phyloP scores from a whole-genome alignment of 2,113 vertebrate species.

The Halichoerus grypus region DNA sequence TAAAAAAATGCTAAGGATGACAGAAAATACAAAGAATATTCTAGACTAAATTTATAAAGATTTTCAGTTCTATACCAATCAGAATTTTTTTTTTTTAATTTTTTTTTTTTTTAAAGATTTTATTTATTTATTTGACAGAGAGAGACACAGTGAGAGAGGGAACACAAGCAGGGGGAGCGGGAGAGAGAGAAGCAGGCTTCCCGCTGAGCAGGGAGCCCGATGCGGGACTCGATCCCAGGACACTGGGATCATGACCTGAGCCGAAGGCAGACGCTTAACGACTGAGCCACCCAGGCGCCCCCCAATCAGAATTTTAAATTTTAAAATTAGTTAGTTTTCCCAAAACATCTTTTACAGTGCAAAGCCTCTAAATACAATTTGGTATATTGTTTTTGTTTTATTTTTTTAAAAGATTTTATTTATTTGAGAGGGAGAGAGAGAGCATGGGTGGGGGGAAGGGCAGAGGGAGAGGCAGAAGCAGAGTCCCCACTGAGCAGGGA shows the following conservation, averaged over 20 bases:
- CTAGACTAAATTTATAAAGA: background rate
- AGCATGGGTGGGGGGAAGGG: background rate
- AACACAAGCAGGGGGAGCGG: too few species aligned
- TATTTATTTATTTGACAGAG: too few species aligned
- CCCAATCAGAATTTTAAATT: conserved; percentile 39
- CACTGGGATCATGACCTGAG: too few species aligned
- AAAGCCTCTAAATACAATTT: conserved; percentile 46
- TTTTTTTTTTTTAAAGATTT: too few species aligned
- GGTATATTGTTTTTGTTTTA: background rate
- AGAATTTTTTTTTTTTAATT: too few species aligned
- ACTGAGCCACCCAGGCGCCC: too few species aligned
- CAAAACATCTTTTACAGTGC: conserved; percentile 1
- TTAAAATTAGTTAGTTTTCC: conserved; percentile 12
- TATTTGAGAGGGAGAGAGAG: background rate
- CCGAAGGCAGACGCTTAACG: too few species aligned
- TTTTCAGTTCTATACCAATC: background rate
- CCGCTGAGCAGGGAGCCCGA: too few species aligned
- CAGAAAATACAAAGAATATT: background rate
- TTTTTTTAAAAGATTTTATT: background rate
- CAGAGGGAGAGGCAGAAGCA: background rate
- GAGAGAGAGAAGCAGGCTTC: too few species aligned
- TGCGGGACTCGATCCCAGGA: too few species aligned
- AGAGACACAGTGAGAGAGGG: too few species aligned
- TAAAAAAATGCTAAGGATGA: background rate
- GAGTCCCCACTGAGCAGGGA: background rate